Evolutionary conservation across 2,888 invertebrate genomes (phyloP), one percentile per base, ranked within the genome.

Genomic region (Carcina quercana): DNA sequence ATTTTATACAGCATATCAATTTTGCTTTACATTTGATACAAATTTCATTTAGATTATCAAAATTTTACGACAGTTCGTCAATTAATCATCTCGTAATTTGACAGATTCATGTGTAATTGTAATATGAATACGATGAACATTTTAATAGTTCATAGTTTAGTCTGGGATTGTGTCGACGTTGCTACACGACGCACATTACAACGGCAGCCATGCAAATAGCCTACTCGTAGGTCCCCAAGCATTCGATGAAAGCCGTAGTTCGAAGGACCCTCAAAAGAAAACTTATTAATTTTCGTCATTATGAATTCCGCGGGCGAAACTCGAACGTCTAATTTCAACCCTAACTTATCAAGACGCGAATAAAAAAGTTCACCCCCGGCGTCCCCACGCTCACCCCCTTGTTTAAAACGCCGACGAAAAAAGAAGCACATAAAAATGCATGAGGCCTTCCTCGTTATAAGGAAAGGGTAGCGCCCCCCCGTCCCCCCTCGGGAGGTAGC

Each of bases 391-490:
- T 78, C 80, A 79, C 82, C 83, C 84, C 82, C 84, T 84, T 83
- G 83, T 84, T 85, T 85, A 84, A 85, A 85, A 84, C 79, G 83
- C 82, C 74, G 78, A 62, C 83, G 82, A 85, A 85, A 85, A 85
- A 85, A 84, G 85, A 82, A 84, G 85, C 83, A 85, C 85, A 85
- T 85, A 85, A 85, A 85, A 85, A 85, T 85, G 85, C 85, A 85
- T 85, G 85, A 85, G 85, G 84, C 84, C 83, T 80, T 84, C 84
- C 83, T 85, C 83, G 85, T 84, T 83, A 84, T 82, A 83, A 84
- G 84, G 82, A 84, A 84, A 84, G 84, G 85, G 84, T 80, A 85
- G 78, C 71, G 58, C 62, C 69, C 75, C 78, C 71, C 56, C 48
- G 46, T 53, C 65, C 67, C 66, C 65, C 58, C 53, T 42, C 53